Conservation (phyloP, 2,888 invertebrate species). For the Campoplex nolae region DNA sequence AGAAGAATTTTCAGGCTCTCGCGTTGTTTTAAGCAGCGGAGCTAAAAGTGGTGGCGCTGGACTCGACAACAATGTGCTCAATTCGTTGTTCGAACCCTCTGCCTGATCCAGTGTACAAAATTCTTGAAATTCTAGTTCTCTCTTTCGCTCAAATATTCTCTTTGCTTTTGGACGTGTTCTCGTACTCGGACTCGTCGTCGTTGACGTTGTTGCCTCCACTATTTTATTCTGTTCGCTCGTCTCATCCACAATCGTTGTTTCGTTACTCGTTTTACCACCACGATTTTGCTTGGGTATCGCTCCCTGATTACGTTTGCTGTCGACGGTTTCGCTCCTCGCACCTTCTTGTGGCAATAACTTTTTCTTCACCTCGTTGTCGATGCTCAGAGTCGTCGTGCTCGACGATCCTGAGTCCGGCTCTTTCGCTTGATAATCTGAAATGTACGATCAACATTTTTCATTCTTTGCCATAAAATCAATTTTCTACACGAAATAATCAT, state of each 20-base stretch:
- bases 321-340: slow-evolving; percentile 79
- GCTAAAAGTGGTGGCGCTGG: slow-evolving; percentile 87
- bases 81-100: slow-evolving; percentile 88
- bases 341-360: slow-evolving; percentile 85
- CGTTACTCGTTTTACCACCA: slow-evolving; percentile 79
- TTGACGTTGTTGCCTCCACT: slow-evolving; percentile 59
- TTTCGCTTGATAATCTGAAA: slow-evolving; percentile 84
- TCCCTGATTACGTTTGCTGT: slow-evolving; percentile 88
- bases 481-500: neutral
- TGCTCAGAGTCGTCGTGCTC: slow-evolving; percentile 84
- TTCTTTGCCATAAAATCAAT: neutral
- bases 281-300: slow-evolving; percentile 90
- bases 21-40: slow-evolving; percentile 88
- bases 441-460: neutral
- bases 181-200: slow-evolving; percentile 47
- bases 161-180: slow-evolving; percentile 84
- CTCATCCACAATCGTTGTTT: slow-evolving; percentile 72
- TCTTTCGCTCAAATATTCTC: slow-evolving; percentile 80
- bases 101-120: slow-evolving; percentile 86
- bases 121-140: slow-evolving; percentile 73
- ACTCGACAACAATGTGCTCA: slow-evolving; percentile 88
- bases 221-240: slow-evolving; percentile 6
- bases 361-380: slow-evolving; percentile 84
- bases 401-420: slow-evolving; percentile 86
- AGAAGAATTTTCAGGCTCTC: slow-evolving; percentile 83